These are phyloP conservation scores for Pocillopora meandrina DNA, from an alignment of 92 coral and sea anemone genomes.

Conservation along the genomic window DNA sequence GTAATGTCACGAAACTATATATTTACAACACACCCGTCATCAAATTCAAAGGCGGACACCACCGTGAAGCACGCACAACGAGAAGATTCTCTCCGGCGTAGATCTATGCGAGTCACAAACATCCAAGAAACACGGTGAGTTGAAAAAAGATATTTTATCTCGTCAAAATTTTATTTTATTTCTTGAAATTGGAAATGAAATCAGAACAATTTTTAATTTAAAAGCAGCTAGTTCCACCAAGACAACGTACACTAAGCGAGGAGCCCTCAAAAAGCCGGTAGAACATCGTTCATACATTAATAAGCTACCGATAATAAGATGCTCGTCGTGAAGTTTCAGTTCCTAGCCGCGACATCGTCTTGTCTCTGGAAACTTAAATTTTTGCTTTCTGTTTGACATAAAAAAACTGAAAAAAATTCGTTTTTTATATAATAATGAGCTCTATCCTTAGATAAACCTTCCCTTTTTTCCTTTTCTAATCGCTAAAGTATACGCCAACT, in stretches of 20 bases:
- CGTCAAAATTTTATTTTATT: background rate
- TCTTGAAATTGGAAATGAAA: background rate
- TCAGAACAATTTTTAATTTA: background rate
- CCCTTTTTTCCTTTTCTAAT: too few species aligned
- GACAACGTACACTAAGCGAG: background rate
- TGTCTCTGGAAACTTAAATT: too few species aligned
- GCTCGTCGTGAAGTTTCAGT: too few species aligned
- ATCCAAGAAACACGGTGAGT: background rate
- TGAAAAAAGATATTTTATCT: background rate
- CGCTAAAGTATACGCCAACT: too few species aligned
- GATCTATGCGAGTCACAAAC: background rate
- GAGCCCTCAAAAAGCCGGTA: too few species aligned
- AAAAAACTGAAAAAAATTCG: too few species aligned
- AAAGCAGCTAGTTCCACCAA: background rate
- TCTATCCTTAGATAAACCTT: too few species aligned
- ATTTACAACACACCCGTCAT: background rate
- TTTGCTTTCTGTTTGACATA: too few species aligned
- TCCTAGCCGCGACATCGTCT: too few species aligned
- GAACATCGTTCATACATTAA: too few species aligned
- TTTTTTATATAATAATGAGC: too few species aligned
- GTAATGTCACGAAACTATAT: slow-evolving; percentile 1
- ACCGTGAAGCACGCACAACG: background rate
- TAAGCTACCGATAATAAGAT: too few species aligned
- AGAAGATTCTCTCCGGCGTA: background rate
- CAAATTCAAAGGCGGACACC: background rate